Evolutionary conservation across 1,140 invertebrate genomes (phyloP).

Genomic region (Euura lappo): DNA sequence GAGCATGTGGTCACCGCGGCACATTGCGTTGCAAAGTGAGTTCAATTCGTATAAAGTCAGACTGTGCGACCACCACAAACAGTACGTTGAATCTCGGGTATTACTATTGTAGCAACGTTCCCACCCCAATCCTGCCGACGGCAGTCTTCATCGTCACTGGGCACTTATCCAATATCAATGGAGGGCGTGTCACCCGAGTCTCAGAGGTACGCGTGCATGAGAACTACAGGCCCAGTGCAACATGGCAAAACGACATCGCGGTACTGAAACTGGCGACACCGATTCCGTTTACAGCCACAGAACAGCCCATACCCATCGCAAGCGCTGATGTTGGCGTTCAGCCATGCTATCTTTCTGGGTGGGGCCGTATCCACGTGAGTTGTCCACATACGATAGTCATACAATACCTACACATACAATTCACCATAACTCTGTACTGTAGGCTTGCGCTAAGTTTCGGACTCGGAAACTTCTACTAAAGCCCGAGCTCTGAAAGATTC

Average conservation of each 20-base stretch:
- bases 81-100: too few species aligned
- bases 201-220: not conserved
- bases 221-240: not conserved
- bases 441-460: too few species aligned
- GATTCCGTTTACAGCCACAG: not conserved
- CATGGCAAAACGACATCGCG: conserved; percentile 6
- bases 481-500: too few species aligned
- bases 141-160: conserved; percentile 6
- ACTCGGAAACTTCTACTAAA: too few species aligned
- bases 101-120: not conserved
- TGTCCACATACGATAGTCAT: too few species aligned
- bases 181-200: not conserved
- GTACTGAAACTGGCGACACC: conserved; percentile 1
- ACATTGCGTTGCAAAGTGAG: conserved; percentile 6
- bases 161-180: not conserved
- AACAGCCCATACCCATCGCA: conserved; percentile 10
- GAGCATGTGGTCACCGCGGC: not conserved
- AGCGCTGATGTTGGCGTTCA: not conserved
- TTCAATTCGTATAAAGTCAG: not conserved
- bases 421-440: too few species aligned
- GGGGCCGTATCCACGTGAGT: conserved; percentile 9
- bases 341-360: not conserved
- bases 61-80: too few species aligned
- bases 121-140: not conserved
- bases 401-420: too few species aligned